Base-by-base conservation (phyloP, 2,888 invertebrate species). In the Meta bourneti region DNA sequence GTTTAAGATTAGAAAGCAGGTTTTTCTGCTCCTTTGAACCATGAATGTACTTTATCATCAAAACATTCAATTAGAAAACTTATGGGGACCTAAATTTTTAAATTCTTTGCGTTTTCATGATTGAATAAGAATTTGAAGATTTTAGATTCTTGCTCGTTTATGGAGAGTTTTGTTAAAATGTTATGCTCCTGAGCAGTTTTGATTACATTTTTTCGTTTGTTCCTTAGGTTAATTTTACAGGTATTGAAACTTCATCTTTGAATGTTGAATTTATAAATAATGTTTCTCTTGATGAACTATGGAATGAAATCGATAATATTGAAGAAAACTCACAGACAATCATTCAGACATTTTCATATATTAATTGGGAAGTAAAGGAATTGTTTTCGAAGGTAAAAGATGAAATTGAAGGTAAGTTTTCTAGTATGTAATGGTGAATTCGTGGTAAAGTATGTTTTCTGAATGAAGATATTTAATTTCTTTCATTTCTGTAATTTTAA, bases 211-310 rank as follows among this genome's bases (percentile, higher is more conserved):
- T 34, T 34, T 34, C n/a, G 34, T 34, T 2, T 4, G 1, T 51
- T 7, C 51, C 51, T 49, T 51, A 88, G 88, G 81, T 81, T 52
- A 2, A n/a, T 16, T 88, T 88, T 88, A 16, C 13, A 49, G 16
- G n/a, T 6, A 19, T 88, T 1, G 48, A 81, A 19, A 13, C 61
- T 11, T 81, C 61, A 61, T 6, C 19, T 13, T 88, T 88, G 16
- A 16, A 74, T 49, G 71, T 8, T 72, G 9, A 7, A 9, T 11
- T 9, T 69, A 48, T 81, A 48, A 88, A 82, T 81, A 72, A 81
- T 16, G 20, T 88, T 61, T 75, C 88, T 19, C 1, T 82, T 2
- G 61, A 61, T 72, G 0, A n/a, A 11, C 51, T 81, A 7, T 75
- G 74, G 75, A 13, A 61, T 13, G 13, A 19, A 13, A 19, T 81